Conservation (phyloP, 2,888 invertebrate species). For the Caenorhabditis sp. region DNA sequence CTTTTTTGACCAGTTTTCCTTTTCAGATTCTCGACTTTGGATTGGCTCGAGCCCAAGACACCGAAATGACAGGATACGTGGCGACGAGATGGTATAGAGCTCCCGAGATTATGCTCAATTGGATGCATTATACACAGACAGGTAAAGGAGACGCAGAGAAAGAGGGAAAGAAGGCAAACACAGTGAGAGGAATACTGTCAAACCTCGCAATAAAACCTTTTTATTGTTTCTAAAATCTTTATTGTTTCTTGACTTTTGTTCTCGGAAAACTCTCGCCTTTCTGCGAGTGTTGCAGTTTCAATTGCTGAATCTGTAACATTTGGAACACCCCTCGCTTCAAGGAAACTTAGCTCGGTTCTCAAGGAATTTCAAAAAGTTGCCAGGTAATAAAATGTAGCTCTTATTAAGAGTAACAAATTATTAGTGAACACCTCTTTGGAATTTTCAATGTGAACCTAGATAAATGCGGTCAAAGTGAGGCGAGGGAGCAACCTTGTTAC, state of each 20-base stretch:
- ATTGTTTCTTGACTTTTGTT: conserved; percentile 1
- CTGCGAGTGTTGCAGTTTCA: neutral
- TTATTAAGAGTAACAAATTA: no score
- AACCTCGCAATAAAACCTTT: neutral
- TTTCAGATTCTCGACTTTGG: conserved; percentile 86
- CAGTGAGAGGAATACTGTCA: neutral
- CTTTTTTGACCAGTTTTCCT: neutral
- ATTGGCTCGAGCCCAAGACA: conserved; percentile 87
- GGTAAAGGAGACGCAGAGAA: conserved; percentile 83
- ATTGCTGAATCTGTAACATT: no score
- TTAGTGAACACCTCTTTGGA: no score
- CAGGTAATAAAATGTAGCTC: no score
- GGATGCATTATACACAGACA: conserved; percentile 97
- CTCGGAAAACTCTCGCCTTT: neutral
- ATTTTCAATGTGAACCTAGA: no score
- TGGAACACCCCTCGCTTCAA: no score
- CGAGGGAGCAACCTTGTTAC: no score
- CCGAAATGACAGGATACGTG: conserved; percentile 87
- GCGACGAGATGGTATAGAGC: conserved; percentile 87
- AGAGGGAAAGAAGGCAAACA: neutral
- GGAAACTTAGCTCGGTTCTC: no score
- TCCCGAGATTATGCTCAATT: conserved; percentile 86
- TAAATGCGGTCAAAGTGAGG: no score
- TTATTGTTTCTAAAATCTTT: conserved; percentile 1
- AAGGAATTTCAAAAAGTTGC: no score